Evolutionary conservation across 2,888 invertebrate genomes (phyloP).

Genomic region (Agelastica alni): DNA sequence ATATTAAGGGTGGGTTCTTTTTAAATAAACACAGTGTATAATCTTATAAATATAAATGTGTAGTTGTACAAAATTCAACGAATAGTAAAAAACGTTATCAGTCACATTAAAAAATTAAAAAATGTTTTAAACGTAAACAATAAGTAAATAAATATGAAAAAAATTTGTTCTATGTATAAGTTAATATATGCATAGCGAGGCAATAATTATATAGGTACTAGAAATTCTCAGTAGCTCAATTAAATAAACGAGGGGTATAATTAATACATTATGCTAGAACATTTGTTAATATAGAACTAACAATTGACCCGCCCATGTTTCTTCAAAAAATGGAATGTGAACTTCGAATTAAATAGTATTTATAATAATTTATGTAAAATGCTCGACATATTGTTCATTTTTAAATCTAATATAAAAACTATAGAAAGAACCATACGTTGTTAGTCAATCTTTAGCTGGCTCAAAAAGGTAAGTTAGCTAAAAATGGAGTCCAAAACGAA

Average conservation of each 20-base stretch:
- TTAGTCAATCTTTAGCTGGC: constrained; percentile 6
- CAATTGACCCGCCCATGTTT: background rate
- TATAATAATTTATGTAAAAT: constrained; percentile 1
- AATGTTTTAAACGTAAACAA: too few relatives aligned
- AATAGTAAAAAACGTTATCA: too few relatives aligned
- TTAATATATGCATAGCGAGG: background rate
- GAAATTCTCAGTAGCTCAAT: too few relatives aligned
- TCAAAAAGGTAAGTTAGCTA: background rate
- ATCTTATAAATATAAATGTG: too few relatives aligned
- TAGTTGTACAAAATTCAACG: too few relatives aligned
- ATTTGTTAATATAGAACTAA: background rate
- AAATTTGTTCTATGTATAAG: background rate
- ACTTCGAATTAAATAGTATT: background rate
- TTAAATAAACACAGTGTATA: too few relatives aligned
- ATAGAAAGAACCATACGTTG: background rate
- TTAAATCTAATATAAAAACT: background rate
- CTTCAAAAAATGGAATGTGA: background rate
- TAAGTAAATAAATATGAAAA: background rate
- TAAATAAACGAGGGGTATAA: too few relatives aligned
- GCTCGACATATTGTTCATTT: too few relatives aligned
- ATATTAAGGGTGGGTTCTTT: too few relatives aligned
- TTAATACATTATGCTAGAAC: too few relatives aligned
- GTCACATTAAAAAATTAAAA: too few relatives aligned
- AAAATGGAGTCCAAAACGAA: background rate
- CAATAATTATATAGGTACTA: background rate